Evolutionary conservation across 2,888 invertebrate species (phyloP), one percentile per base, ranked within the genome.

Genomic region (Eudasyphora cyanicolor): DNA sequence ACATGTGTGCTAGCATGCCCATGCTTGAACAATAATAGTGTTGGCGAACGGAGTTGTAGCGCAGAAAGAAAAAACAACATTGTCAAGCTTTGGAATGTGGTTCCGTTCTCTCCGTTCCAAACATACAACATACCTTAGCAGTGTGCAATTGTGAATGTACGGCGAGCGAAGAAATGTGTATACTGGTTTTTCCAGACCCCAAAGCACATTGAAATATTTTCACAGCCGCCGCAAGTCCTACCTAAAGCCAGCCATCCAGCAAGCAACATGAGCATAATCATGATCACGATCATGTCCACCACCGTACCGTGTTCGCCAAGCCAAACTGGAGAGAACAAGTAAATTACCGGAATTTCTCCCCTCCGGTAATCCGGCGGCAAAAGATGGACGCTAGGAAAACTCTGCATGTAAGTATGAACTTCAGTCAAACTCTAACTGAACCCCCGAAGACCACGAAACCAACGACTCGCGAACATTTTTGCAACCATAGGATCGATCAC

Each of bases 71-170:
- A 10, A 54, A 49, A 54, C 62, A 64, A 57, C 64, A 38, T 35
- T 19, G 35, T 14, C 42, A 67, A 67, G 67, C 32, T 74, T 42
- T 69, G 82, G 79, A 79, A 73, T 79, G 69, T 42, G 69, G 76
- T 57, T 60, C 49, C 62, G 54, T 49, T 49, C 35, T 38, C n/a
- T n/a, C n/a, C n/a, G n/a, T n/a, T n/a, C 35, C 17, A 42, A 27
- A 19, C 6, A 42, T 29, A 45, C 21, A 67, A 73, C 67, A 38
- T 67, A 67, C 67, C 60, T 24, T n/a, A 60, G 14, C 4, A 14
- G 60, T 29, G 2, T 45, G 45, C 32, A n/a, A n/a, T n/a, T n/a
- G 24, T 29, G 60, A n/a, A 60, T n/a, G 60, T 29, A 60, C 32
- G 29, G 12, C 60, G 60, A n/a, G n/a, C n/a, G 60, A 12, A 21